These are phyloP conservation scores for Pheosia gnoma DNA, from an alignment of 2,888 invertebrate genomes.

Conservation along the genomic window DNA sequence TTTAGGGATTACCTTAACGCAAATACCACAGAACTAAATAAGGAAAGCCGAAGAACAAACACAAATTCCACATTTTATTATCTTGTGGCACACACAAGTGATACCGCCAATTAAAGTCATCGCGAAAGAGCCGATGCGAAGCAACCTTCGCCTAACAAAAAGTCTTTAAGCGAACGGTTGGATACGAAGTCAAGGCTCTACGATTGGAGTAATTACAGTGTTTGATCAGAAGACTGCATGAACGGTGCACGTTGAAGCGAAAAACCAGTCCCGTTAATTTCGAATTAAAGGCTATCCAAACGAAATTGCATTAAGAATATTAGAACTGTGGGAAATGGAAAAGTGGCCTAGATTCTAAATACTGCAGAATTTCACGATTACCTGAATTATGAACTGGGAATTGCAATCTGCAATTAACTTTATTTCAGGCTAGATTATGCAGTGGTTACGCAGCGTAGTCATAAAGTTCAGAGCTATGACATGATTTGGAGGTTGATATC, in stretches of 20 bases:
- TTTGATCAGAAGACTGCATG: conserved; percentile 39
- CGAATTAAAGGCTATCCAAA: conserved; percentile 24
- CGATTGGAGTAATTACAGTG: conserved; percentile 50
- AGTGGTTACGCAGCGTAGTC: too few species aligned
- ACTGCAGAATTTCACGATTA: not conserved
- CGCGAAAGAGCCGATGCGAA: conserved; percentile 4
- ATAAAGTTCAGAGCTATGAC: too few species aligned
- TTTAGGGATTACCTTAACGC: too few species aligned
- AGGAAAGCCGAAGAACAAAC: too few species aligned
- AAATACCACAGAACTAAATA: too few species aligned
- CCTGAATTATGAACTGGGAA: not conserved
- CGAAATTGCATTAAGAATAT: conserved; percentile 30
- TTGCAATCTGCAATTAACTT: too few species aligned
- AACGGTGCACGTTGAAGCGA: conserved; percentile 41
- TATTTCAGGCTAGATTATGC: too few species aligned
- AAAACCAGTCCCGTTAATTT: conserved; percentile 17
- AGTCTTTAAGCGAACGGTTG: conserved; percentile 45
- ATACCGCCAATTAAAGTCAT: not conserved
- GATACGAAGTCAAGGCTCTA: conserved; percentile 53
- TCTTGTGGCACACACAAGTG: too few species aligned
- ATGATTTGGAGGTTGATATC: too few species aligned
- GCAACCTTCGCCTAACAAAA: conserved; percentile 38
- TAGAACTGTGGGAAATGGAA: conserved; percentile 16
- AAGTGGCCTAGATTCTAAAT: conserved; percentile 13
- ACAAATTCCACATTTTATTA: too few species aligned